phyloP scores from a whole-genome alignment of 2,888 invertebrate genomes.

The Xylota sylvarum region DNA sequence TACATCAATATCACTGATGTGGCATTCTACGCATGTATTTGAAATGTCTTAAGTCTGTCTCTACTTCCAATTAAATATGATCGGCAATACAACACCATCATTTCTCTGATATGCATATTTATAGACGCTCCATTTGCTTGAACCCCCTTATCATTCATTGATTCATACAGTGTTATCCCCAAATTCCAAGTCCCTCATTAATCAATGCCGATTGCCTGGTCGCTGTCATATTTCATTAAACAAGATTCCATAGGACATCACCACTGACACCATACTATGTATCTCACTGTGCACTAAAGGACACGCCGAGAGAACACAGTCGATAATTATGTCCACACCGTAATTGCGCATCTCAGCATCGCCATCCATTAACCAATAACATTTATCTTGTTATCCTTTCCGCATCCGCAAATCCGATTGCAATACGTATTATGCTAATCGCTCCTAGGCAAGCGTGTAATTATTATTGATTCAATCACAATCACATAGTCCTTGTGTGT shows the following conservation, averaged over 20 bases:
- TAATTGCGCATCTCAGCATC: constrained; percentile 73
- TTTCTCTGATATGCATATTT: neutral
- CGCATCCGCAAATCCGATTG: constrained; percentile 69
- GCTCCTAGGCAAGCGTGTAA: constrained; percentile 71
- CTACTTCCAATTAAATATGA: too few species aligned
- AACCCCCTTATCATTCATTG: constrained; percentile 7
- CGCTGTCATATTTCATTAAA: constrained; percentile 62
- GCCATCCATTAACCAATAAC: constrained; percentile 69
- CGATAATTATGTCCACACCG: constrained; percentile 69
- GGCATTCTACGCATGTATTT: too few species aligned
- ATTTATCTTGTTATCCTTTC: constrained; percentile 73
- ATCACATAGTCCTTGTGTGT: constrained; percentile 44
- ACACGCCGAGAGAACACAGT: constrained; percentile 38
- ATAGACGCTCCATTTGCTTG: neutral
- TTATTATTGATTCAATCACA: constrained; percentile 74
- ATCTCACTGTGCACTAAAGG: constrained; percentile 10
- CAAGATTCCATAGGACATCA: constrained; percentile 17
- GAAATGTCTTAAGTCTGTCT: too few species aligned
- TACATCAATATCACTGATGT: too few species aligned
- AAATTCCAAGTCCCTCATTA: constrained; percentile 51
- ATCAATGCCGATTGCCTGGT: constrained; percentile 49
- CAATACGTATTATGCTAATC: constrained; percentile 73
- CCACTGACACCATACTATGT: constrained; percentile 12
- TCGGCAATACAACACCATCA: neutral
- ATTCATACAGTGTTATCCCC: constrained; percentile 26